Base-by-base conservation (phyloP, 2,888 invertebrate species). In the Cyclophora punctaria region DNA sequence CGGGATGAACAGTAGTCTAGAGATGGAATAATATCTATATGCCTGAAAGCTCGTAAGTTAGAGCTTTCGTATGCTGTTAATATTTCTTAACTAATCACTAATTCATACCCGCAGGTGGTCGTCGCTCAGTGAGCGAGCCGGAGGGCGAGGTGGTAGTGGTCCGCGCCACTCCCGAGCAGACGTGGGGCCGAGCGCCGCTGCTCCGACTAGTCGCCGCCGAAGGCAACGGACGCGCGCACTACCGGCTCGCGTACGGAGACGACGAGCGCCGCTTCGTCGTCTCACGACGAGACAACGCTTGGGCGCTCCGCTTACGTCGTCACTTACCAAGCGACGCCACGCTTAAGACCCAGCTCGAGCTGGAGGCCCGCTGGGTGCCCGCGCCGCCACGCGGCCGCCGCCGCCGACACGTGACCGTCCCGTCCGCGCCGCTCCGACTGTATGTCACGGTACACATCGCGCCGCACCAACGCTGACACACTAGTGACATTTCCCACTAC, bases 181-280 rank as follows among this genome's bases (percentile, higher is more conserved):
- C 85, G 7, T 83, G 87, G 84, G 80, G 71, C 33, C 73, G 87
- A n/a, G 77, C 75, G 46, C 78, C 87, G 0, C 60, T 88, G 41
- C 66, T 87, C 56, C 78, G 84, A 0, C 69, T 87, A 45, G 55
- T 85, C 47, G 82, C 86, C 3, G 83, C 87, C 0, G 78, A 62
- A 55, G 83, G 71, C 46, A 71, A 70, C 35, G 80, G 75, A n/a
- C 66, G 70, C 2, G 58, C 86, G 2, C 87, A 86, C 73, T 87
- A 87, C 69, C 67, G 82, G 41, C 53, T 87, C 50, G 81, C 80
- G 0, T 85, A 83, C 68, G 85, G 85, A 0, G 80, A 86, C 67
- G 62, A 56, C 3, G 50, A 59, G 43, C 63, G 64, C 5, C 66
- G 75, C 68, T 87, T 87, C 69, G 58, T 79, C 7, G 72, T 87